phyloP scores from a whole-genome alignment of 2,113 vertebrate genomes.

The Protomyctophum bolini region DNA sequence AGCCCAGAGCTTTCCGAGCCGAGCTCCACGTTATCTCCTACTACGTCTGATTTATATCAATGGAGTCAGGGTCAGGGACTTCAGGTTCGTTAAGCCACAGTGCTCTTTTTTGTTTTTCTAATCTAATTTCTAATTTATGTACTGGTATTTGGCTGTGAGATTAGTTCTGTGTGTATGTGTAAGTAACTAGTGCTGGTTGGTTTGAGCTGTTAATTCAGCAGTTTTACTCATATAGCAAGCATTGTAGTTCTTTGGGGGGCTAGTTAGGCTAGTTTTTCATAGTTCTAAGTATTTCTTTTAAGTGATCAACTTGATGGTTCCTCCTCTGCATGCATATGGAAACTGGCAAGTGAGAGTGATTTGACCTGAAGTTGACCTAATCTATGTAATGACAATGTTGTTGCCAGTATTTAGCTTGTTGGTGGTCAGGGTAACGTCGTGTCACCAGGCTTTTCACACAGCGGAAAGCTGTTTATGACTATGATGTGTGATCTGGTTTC shows the following conservation, averaged over 20 bases:
- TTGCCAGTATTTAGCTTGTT: too few relatives aligned
- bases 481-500: too few relatives aligned
- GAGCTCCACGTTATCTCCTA: background rate
- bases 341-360: too few relatives aligned
- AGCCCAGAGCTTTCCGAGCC: background rate
- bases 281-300: background rate
- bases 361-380: too few relatives aligned
- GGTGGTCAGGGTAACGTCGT: too few relatives aligned
- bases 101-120: background rate
- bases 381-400: too few relatives aligned
- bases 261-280: background rate
- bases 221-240: background rate
- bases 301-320: background rate
- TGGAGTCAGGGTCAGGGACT: slow-evolving; percentile 6
- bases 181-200: background rate
- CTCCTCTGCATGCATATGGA: too few relatives aligned
- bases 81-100: slow-evolving; percentile 9
- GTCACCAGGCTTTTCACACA: too few relatives aligned
- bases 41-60: slow-evolving; percentile 10
- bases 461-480: too few relatives aligned
- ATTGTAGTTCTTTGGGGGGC: background rate
- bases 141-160: background rate
- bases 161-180: background rate
- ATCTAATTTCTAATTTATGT: slow-evolving; percentile 8
- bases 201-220: background rate